Conservation (phyloP, 2,888 invertebrate genomes). For the Dorcus hopei region DNA sequence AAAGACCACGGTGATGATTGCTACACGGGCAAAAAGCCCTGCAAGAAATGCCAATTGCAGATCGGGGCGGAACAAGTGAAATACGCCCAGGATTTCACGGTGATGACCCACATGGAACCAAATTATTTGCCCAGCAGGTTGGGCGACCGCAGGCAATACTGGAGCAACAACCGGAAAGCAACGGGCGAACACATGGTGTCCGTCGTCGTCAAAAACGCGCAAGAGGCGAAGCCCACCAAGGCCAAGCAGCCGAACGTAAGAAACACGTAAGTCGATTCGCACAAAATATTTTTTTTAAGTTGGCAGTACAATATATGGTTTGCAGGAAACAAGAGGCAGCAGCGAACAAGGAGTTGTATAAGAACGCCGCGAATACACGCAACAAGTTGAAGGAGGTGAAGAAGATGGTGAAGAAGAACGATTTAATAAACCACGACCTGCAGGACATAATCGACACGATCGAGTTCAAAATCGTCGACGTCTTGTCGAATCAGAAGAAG, state of each 20-base stretch:
- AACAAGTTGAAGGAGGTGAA: conserved; percentile 15
- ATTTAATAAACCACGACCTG: conserved; percentile 5
- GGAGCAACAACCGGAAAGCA: conserved; percentile 3
- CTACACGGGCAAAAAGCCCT: conserved; percentile 1
- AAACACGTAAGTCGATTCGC: no score
- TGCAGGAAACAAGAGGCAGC: background rate
- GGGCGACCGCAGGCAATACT: background rate
- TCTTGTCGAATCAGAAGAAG: conserved; percentile 13
- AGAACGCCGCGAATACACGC: conserved; percentile 10
- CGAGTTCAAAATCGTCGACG: conserved; percentile 16
- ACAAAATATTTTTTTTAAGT: no score
- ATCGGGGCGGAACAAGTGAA: conserved; percentile 1
- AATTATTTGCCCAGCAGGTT: background rate
- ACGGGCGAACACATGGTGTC: conserved; percentile 5
- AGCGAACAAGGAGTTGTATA: background rate
- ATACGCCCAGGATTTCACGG: background rate
- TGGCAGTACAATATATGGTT: background rate
- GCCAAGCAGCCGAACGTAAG: no score
- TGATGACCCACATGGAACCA: background rate
- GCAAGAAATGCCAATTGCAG: conserved; percentile 9
- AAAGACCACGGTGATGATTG: conserved; percentile 17
- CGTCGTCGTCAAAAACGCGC: background rate
- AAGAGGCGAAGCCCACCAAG: no score
- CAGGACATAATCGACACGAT: conserved; percentile 13
- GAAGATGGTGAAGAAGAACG: conserved; percentile 7